Evolutionary conservation across 2,113 vertebrate genomes (phyloP).

Genomic region (Mohoua ochrocephala): DNA sequence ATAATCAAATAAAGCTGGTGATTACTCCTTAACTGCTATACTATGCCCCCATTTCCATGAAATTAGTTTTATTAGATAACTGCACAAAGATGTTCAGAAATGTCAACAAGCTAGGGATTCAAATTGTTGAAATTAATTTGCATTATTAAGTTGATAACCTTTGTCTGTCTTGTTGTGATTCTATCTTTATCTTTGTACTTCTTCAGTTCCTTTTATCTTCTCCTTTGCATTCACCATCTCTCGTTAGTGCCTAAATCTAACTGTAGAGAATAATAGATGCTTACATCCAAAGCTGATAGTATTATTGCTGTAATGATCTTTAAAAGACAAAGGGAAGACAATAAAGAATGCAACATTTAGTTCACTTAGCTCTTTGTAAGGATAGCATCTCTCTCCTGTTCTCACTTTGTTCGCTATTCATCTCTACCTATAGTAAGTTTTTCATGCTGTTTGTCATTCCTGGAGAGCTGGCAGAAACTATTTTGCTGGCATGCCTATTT

Average conservation of each 20-base stretch:
- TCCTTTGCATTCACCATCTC: not conserved
- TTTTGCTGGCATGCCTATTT: slow-evolving; percentile 21
- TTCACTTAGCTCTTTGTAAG: not conserved
- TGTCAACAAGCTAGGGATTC: not conserved
- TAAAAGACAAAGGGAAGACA: not conserved
- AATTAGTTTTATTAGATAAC: slow-evolving; percentile 22
- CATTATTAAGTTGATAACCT: not conserved
- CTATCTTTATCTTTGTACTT: not conserved
- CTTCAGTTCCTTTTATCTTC: not conserved
- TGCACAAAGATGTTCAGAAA: not conserved
- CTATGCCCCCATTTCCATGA: not conserved
- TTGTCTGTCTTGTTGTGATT: not conserved
- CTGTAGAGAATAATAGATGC: not conserved
- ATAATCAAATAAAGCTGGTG: not conserved
- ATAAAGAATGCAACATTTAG: not conserved
- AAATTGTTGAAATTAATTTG: not conserved
- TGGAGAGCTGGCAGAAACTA: not conserved
- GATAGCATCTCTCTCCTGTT: not conserved
- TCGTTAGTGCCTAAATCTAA: not conserved
- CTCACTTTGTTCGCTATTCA: not conserved
- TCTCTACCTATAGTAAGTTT: not conserved
- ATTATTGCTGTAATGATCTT: not conserved
- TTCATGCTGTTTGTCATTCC: slow-evolving; percentile 6
- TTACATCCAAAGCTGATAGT: not conserved
- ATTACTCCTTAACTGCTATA: not conserved